Conservation (phyloP, 2,888 invertebrate genomes). For the Cosmopolites sordidus region DNA sequence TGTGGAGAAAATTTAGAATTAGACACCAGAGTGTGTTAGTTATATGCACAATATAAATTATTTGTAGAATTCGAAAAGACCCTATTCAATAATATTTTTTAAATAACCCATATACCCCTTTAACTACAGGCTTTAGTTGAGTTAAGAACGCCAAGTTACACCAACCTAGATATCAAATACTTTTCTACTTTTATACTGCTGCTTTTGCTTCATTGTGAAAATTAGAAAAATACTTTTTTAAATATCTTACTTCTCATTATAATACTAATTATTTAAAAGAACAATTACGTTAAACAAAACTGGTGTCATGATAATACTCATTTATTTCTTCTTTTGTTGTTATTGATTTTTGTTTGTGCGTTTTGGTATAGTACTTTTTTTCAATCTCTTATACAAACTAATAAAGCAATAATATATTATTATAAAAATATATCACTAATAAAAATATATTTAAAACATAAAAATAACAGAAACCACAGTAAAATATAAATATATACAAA, state of each 20-base stretch:
- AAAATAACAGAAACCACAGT: conserved; percentile 38
- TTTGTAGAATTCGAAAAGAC: too few relatives aligned
- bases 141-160: too few relatives aligned
- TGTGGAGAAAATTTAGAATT: too few relatives aligned
- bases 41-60: too few relatives aligned
- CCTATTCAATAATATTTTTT: too few relatives aligned
- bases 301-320: conserved; percentile 10
- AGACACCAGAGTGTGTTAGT: too few relatives aligned
- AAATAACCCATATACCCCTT: too few relatives aligned
- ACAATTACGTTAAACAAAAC: background rate
- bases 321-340: conserved; percentile 1
- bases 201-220: background rate
- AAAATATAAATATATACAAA: conserved; percentile 43
- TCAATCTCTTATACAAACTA: conserved; percentile 5
- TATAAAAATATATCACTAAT: conserved; percentile 8
- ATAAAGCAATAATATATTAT: conserved; percentile 1
- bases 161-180: too few relatives aligned
- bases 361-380: conserved; percentile 5
- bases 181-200: too few relatives aligned
- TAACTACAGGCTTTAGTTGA: too few relatives aligned
- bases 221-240: conserved; percentile 1
- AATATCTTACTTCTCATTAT: background rate
- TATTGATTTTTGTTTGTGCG: conserved; percentile 8
- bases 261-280: conserved; percentile 1
- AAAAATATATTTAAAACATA: conserved; percentile 13